Evolutionary conservation across 2,113 vertebrate genomes (phyloP), one percentile per base, ranked within the genome.

Genomic region (Poecile atricapillus): DNA sequence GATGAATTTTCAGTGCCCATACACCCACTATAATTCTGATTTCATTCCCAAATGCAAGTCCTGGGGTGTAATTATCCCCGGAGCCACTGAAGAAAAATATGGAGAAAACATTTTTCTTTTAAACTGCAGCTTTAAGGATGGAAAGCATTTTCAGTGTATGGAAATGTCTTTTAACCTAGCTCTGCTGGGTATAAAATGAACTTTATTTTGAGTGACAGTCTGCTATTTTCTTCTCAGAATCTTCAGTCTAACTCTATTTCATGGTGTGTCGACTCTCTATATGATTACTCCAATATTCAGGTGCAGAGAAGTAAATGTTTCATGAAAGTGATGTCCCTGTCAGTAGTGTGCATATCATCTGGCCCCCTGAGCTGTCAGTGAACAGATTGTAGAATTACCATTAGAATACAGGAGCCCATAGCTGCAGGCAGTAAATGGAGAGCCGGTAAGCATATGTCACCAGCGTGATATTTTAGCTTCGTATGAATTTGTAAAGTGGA

Each of bases 291-390:
- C 94, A 93, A 79, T 97, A 98, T 98, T 98, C 98, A 98, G 99
- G 99, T 99, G 98, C 98, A 97, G 97, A 97, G 98, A 97, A 98
- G 98, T 98, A 98, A 98, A 98, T 97, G 98, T 98, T 98, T 99
- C 97, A 98, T 98, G 98, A 98, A 99, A 99, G 98, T 98, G 98
- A 99, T 98, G 98, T 98, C 97, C 98, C 98, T 98, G 98, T 99
- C 98, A 98, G 98, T 93, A 91, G 95, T 94, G 82, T 94, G 97
- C 97, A 83, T 97, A 97, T 98, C 98, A 98, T 98, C 97, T 97
- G 96, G 97, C 95, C 97, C 97, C 97, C 97, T 75, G 96, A 97
- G 98, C 98, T 98, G 98, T 98, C 98, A 98, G 92, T 80, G 97
- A 98, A 94, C 99, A 99, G 98, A 99, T 98, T 98, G 98, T 97